Evolutionary conservation across 2,888 invertebrate species (phyloP), one percentile per base, ranked within the genome.

Genomic region (Dioctria rufipes): DNA sequence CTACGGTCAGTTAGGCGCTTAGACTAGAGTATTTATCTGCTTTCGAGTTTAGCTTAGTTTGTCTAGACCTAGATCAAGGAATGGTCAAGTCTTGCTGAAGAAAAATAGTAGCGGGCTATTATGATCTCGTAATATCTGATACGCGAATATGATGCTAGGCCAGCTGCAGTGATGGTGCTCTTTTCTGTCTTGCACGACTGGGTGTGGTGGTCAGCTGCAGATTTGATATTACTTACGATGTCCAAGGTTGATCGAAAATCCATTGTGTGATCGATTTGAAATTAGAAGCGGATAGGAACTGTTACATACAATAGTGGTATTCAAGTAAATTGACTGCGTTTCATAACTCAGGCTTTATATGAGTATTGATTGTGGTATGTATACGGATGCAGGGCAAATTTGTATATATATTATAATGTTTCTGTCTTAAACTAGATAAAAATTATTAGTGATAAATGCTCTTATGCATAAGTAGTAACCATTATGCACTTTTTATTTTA

Each of bases 231-330:
- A 25, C 25, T 25, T 73, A 78, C 67, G 82, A 82, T 82, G 82
- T 82, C 82, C 82, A 82, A 82, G 82, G 82, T 82, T 82, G 82
- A 82, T 80, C 80, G 75, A 80, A 82, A 80, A 80, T 77, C 81
- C 61, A 80, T 80, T 82, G 73, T 25, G 25, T 81, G 81, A 81
- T 77, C 78, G 82, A 78, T 78, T 81, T 77, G 63, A 80, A 78
- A 78, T 82, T 78, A 78, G 82, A 80, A 80, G 77, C 80, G 78
- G 75, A 80, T 75, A 80, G 81, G 77, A 81, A 60, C 75, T 81
- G 78, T 60, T 42, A 75, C 25, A 37, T 63, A 60, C 80, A 69
- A 79, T 63, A 9, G 25, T 25, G 25, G 25, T 25, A 25, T 2
- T 25, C 25, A 25, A 25, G 25, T 25, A 25, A 25, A 25, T 25